Conservation (phyloP, 2,888 invertebrate genomes). For the Heteropelma amictum region DNA sequence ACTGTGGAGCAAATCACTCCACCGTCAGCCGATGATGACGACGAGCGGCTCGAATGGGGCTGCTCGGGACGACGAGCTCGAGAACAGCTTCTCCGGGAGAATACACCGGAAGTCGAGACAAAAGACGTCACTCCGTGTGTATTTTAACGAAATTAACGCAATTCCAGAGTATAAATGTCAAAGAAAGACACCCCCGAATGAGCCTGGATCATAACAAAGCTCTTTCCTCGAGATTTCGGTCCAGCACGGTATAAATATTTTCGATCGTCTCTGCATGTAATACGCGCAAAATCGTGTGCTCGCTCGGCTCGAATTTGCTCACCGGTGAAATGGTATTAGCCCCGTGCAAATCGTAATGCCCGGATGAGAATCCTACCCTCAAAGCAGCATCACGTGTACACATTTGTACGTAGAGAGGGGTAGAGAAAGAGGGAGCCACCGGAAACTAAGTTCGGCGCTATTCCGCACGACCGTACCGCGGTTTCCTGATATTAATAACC, state of each 20-base stretch:
- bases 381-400: background rate
- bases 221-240: no score
- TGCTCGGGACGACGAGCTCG: no score
- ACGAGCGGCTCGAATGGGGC: no score
- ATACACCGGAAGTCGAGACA: no score
- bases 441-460: slow-evolving; percentile 53
- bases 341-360: slow-evolving; percentile 61
- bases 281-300: slow-evolving; percentile 25
- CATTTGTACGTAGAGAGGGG: background rate
- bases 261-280: background rate
- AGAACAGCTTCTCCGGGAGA: no score
- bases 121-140: no score
- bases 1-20: no score
- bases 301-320: slow-evolving; percentile 45
- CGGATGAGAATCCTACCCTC: slow-evolving; percentile 28
- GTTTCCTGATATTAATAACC: slow-evolving; percentile 65
- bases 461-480: slow-evolving; percentile 57
- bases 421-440: slow-evolving; percentile 2
- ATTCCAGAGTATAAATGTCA: no score
- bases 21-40: no score
- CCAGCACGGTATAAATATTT: background rate
- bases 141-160: no score
- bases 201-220: no score
- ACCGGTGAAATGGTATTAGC: slow-evolving; percentile 58
- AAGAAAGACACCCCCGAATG: no score